Conservation (phyloP, 2,888 invertebrate genomes). For the Oxyscelio sp. region DNA sequence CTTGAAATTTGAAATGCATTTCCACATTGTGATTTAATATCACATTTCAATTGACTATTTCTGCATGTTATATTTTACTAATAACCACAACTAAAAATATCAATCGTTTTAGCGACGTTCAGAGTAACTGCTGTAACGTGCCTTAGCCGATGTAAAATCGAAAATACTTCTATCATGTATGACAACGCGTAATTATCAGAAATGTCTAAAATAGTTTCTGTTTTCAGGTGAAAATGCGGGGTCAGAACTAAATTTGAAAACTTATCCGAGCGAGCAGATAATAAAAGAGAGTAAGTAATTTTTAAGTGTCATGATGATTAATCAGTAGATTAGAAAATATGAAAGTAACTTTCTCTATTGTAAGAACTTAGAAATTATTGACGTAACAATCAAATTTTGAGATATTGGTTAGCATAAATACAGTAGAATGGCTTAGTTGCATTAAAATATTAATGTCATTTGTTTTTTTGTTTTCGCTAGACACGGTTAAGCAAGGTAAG, state of each 20-base stretch:
- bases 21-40: no score
- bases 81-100: conserved; percentile 21
- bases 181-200: neutral
- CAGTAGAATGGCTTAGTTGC: neutral
- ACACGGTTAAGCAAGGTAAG: conserved; percentile 86
- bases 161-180: conserved; percentile 13
- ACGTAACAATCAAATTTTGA: neutral
- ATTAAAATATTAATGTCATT: conserved; percentile 80
- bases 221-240: conserved; percentile 62
- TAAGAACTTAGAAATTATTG: neutral
- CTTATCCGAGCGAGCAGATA: conserved; percentile 93
- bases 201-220: conserved; percentile 10
- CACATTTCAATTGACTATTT: conserved; percentile 7
- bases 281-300: conserved; percentile 95
- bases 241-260: conserved; percentile 91
- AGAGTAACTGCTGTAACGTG: neutral
- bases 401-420: neutral
- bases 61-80: conserved; percentile 16
- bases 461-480: conserved; percentile 85
- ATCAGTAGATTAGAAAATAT: neutral
- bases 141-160: neutral
- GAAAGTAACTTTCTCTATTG: neutral
- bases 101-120: neutral
- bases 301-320: neutral
- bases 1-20: no score